Base-by-base conservation (phyloP, 2,888 invertebrate genomes). In the Acronicta leporina region DNA sequence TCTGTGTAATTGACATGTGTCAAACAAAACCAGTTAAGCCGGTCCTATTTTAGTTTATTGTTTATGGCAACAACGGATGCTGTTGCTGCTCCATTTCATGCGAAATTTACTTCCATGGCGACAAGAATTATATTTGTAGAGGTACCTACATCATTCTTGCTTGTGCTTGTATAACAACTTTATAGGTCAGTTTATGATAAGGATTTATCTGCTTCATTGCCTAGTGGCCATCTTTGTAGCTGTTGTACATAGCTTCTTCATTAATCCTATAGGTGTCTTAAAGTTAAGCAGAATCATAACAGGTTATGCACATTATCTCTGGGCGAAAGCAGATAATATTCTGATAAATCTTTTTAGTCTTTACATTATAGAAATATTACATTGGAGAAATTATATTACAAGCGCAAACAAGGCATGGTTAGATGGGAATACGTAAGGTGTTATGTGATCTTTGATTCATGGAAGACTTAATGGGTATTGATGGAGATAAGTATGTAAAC, bases 31-130 rank as follows among this genome's bases (percentile, higher is more conserved):
- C 73, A 79, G 79, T 81, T 77, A 79, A 83, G 81, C 73, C 68
- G 76, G 75, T 83, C 87, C 89, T 86, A 83, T 87, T 92, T 92
- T 88, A 89, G 92, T 86, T 81, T 77, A 79, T 84, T 93, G 93
- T 94, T 94, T 93, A 93, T 82, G 78, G 77, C 78, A 85, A 85
- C 85, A 85, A 80, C 92, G 94, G 94, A 94, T 90, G 92, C 86
- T 85, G 86, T 82, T 86, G 82, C 81, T 77, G 82, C 81, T 77
- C 74, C 72, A 75, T 70, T 78, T 70, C 74, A 64, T 68, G 64
- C 63, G 64, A 72, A 76, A 73, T 75, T 42, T 56, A 58, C 68
- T 64, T 56, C 54, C 50, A 54, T 61, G 65, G 50, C 42, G 38
- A 65, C 47, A 42, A 44, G 60, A 62, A 69, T 61, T 48, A 54